These are phyloP conservation scores for Thysanoteuthis rhombus DNA, from an alignment of 2,888 invertebrate species.

Conservation along the genomic window DNA sequence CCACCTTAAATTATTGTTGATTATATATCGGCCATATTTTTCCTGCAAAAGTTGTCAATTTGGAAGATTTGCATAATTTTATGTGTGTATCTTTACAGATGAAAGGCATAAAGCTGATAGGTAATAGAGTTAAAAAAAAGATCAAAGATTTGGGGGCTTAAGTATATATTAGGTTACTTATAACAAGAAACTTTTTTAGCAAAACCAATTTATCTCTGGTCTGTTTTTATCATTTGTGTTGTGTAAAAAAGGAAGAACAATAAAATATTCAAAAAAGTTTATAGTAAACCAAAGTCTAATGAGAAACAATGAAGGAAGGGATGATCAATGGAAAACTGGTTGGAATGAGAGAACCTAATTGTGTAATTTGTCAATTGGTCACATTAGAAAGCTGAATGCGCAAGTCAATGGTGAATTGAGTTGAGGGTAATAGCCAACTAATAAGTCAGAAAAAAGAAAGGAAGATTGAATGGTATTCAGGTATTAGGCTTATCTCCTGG, in stretches of 20 bases:
- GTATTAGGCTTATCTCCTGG: not conserved
- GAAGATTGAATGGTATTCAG: not conserved
- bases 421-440: not conserved
- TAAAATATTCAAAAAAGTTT: not conserved
- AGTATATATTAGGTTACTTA: not conserved
- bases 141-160: not conserved
- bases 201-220: not conserved
- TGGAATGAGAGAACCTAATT: not conserved
- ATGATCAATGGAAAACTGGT: not conserved
- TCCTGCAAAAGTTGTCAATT: not conserved
- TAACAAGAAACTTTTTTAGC: not conserved
- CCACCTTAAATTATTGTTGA: no score
- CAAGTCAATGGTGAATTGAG: not conserved
- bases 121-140: no score
- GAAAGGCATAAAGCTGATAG: no score
- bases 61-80: not conserved
- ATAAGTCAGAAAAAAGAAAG: not conserved
- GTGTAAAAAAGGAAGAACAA: not conserved
- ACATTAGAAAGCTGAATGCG: not conserved
- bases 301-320: not conserved
- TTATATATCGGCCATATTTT: no score
- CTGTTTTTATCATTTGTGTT: not conserved
- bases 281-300: not conserved
- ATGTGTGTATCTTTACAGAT: no score
- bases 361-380: not conserved